Base-by-base conservation (phyloP, 2,888 invertebrate species). In the Amiota minor region DNA sequence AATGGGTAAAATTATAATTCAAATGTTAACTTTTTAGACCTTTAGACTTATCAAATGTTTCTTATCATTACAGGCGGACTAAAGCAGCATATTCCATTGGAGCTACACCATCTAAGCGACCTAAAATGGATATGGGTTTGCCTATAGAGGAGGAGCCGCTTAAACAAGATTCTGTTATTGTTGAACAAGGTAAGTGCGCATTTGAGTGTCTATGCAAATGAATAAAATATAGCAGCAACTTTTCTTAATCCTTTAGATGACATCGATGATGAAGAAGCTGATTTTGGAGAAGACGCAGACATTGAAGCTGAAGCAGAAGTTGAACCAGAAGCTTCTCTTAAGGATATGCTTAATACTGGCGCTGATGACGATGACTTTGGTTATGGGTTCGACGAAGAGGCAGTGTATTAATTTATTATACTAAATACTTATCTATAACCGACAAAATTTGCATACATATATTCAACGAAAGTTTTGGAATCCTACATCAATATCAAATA, bases 301-400 rank as follows among this genome's bases (percentile, higher is more conserved):
- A 91, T 90, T 8, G 86, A 90, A 0, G 91, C 90, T 0, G 89
- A 89, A 50, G 82, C 83, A 4, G 91, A 91, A 14, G 84, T 85
- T 0, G 89, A 89, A 71, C 81, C 84, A 1, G 92, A 92, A 81
- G 84, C 92, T 74, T 92, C 93, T 0, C 87, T 93, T 0, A 91
- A 92, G 14, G 91, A 92, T 72, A 91, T 93, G 91, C 84, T 93
- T 50, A 93, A 93, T 79, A 91, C 92, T 73, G 91, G 91, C 18
- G 77, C 75, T 14, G 93, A 92, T 14, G 93, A 93, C 46, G 93
- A 93, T 23, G 92, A 93, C 67, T 94, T 93, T 79, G 93, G 92
- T 71, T 94, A 93, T 79, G 93, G 92, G 59, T 93, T 93, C 77
- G 94, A 94, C 72, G 95, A 95, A 76, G 94, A 95, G 73, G 92